phyloP scores from a whole-genome alignment of 2,888 invertebrate genomes.

The Drosophila acutilabella region DNA sequence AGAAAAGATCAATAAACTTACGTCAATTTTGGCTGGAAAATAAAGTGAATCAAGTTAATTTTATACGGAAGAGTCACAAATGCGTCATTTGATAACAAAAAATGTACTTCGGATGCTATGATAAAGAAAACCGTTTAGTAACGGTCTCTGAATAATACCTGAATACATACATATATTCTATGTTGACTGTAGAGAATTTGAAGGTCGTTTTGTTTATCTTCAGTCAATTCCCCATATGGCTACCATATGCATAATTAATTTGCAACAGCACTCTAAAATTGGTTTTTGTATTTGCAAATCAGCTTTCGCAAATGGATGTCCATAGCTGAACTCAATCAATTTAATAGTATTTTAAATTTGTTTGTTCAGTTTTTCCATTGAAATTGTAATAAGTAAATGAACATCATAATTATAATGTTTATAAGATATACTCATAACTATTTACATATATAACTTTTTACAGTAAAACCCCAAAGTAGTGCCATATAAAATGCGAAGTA shows the following conservation, averaged over 20 bases:
- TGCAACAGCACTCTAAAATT: background rate
- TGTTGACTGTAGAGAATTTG: background rate
- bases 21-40: too few relatives aligned
- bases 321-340: background rate
- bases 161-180: background rate
- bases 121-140: too few relatives aligned
- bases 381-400: too few relatives aligned
- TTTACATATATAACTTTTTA: too few relatives aligned
- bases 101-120: background rate
- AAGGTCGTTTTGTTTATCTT: background rate
- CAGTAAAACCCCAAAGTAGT: too few relatives aligned
- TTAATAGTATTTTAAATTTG: too few relatives aligned
- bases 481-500: slow-evolving; percentile 10
- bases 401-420: too few relatives aligned
- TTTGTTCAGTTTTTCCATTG: too few relatives aligned
- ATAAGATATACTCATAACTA: too few relatives aligned
- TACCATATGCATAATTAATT: background rate
- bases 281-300: background rate
- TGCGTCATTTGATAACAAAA: background rate
- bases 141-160: background rate
- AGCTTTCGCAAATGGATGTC: background rate
- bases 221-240: background rate
- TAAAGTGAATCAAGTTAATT: background rate
- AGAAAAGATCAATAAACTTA: too few relatives aligned
- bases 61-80: background rate